Base-by-base conservation (phyloP, 2,888 invertebrate genomes). In the Meghimatium bilineatum region DNA sequence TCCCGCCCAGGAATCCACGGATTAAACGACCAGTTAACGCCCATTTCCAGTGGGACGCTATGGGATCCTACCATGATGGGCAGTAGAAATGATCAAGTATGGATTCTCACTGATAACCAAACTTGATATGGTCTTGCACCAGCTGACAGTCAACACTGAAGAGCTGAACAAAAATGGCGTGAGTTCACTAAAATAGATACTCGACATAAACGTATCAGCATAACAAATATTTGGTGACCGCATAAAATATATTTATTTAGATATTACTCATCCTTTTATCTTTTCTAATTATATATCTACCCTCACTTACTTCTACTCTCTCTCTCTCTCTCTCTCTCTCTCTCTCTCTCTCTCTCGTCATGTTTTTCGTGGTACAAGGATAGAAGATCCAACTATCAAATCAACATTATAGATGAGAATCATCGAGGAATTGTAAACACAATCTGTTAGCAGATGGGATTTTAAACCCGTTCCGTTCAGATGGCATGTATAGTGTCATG, bases 11-110 rank as follows among this genome's bases (percentile, higher is more conserved):
- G 82, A 67, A 60, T 52, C 66, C 17, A n/a, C 14, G 80, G 80
- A 71, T 80, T 80, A 80, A 71, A 60, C 69, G 69, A 34, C 52
- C 49, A 36, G 80, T 80, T 71, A 32, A 80, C 80, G 80, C 80
- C 80, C 80, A 56, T 49, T 60, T 79, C 77, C 63, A 77, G 34
- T 63, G 60, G 67, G 49, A 67, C 52, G 26, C 69, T 67, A 44
- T 78, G 49, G 23, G 29, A 63, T 49, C 8, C 67, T 77, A 17
- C 26, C 77, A 34, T n/a, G 60, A 60, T 63, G n/a, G 34, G 29
- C 38, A 32, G 20, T 23, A 34, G 32, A 52, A 5, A 29, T 32
- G 32, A 17, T 32, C 74, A 74, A 17, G 17, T 29, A 23, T 32
- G 29, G 14, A 0, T 14, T 32, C 23, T 29, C 29, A 23, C 29